Evolutionary conservation across 2,797 vertebrate genomes (phyloP), one percentile per base, ranked within the genome.

Genomic region (Hypotaenidia philippensis): DNA sequence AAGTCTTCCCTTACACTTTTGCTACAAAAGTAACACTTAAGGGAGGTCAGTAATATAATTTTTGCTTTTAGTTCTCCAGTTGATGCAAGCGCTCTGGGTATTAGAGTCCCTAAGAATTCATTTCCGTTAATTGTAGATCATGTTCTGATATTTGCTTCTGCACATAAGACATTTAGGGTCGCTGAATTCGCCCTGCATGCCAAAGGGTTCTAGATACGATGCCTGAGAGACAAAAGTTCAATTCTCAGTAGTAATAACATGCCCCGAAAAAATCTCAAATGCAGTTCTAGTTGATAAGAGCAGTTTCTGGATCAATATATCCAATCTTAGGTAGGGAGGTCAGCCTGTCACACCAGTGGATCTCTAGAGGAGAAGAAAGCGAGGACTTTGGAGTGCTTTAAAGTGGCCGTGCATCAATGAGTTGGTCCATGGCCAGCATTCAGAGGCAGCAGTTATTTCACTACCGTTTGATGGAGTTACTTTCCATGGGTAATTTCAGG

Each of bases 231-330:
- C 68, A 32, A 20, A 87, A 95, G 94, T 97, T 96, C 97, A 97
- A 34, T 40, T 59, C 74, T 84, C 80, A 4, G 44, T 50, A 63
- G 90, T 38, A 96, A 92, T 81, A 92, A 87, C 64, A 81, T 94
- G 93, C 65, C 90, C 96, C 18, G 41, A 90, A 53, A 52, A 93
- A 95, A 86, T 80, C 94, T 90, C 95, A 91, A 64, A 79, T 63
- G 75, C 82, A 47, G 83, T 68, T 95, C 81, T 92, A 60, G 83
- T 87, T 97, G 92, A 96, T 91, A 96, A 91, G 93, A 97, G 96
- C 95, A 87, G 88, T 94, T 96, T 96, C 41, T 96, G 83, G 95
- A 98, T 98, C 98, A 90, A 98, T 98, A 97, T 96, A 86, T 89
- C 78, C 97, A 97, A 94, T 98, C 93, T 93, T 80, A 95, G 97